Base-by-base conservation (phyloP, 2,113 vertebrate genomes). In the Pollimyrus isidori region DNA sequence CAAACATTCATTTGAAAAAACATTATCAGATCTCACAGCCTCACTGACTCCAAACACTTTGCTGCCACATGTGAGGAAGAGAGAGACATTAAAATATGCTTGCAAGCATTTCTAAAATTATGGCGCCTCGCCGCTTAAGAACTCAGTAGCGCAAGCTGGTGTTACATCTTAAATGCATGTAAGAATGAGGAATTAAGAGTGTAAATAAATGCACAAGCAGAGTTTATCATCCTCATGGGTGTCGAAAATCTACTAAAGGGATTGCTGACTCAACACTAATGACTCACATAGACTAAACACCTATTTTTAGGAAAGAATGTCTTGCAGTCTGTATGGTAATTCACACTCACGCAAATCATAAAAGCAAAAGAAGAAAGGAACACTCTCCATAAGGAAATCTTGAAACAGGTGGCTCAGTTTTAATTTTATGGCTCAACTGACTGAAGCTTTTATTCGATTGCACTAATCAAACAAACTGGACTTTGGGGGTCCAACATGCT, bases 191-290 rank as follows among this genome's bases (percentile, higher is more conserved):
- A 84, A 88, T 90, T 87, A 89, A 53, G 46, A 82, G 46, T 53
- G 9, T 69, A 46, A 45, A 42, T 50, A 91, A 87, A 87, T 52
- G 50, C 84, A 84, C 86, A 83, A 46, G 48, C 35, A 19, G 69
- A 45, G 87, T 39, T 91, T 92, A 90, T 92, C 89, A 91, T 92
- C 90, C 88, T 17, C 83, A 86, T 76, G 35, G 45, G 48, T 88
- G 86, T 91, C 91, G 91, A 84, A 91, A 89, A 93, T 93, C 89
- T 88, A 73, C 45, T 62, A 58, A 52, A 89, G 88, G 69, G 84
- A 69, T 35, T 48, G 87, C 91, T 82, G 84, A 87, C 52, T 87
- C 89, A 88, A 69, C 19, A 88, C 82, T 85, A 88, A 89, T 89
- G 90, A 86, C 87, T 73, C 85, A 52, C 87, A 46, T 49, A 88